Conservation (phyloP, 2,888 invertebrate species). For the Caenorhabditis sinica region DNA sequence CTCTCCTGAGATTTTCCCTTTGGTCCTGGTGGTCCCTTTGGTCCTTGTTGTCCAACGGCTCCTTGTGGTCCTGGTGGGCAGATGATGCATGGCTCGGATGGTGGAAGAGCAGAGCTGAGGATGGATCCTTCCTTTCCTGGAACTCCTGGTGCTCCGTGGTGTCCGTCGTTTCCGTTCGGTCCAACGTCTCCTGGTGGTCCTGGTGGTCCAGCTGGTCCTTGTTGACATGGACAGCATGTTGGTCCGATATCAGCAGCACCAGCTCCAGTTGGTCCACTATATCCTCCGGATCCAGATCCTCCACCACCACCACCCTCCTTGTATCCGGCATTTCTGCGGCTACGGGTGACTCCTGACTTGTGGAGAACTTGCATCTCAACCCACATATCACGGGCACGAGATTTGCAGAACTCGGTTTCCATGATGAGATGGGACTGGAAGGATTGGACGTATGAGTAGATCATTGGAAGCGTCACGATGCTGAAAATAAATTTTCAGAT, state of each 20-base stretch:
- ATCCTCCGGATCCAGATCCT: constrained; percentile 75
- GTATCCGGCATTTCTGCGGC: constrained; percentile 71
- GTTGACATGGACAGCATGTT: constrained; percentile 79
- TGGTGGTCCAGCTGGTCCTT: constrained; percentile 75
- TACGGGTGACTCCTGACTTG: constrained; percentile 73
- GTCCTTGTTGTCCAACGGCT: constrained; percentile 76
- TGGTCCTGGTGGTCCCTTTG: constrained; percentile 80
- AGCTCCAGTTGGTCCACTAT: constrained; percentile 68
- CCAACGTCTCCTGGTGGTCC: constrained; percentile 77
- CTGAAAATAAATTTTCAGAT: constrained; percentile 19
- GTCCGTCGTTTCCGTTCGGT: constrained; percentile 76
- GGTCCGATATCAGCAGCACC: constrained; percentile 73
- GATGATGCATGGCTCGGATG: constrained; percentile 79
- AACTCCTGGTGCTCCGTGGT: constrained; percentile 77
- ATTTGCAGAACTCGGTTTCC: constrained; percentile 83
- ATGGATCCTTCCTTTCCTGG: constrained; percentile 79
- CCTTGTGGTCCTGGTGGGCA: constrained; percentile 82
- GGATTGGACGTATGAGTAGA: constrained; percentile 80
- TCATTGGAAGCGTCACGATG: constrained; percentile 81
- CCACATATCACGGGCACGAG: constrained; percentile 83
- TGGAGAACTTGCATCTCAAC: constrained; percentile 83
- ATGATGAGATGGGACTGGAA: constrained; percentile 80
- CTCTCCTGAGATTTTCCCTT: constrained; percentile 82
- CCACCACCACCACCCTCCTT: constrained; percentile 73
- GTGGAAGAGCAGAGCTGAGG: constrained; percentile 75